Percentiles rank a stretch among this genome's conserved stretches.
phyloP scores from a whole-genome alignment of 2,888 invertebrate genomes.

The Trichogramma evanescens region DNA sequence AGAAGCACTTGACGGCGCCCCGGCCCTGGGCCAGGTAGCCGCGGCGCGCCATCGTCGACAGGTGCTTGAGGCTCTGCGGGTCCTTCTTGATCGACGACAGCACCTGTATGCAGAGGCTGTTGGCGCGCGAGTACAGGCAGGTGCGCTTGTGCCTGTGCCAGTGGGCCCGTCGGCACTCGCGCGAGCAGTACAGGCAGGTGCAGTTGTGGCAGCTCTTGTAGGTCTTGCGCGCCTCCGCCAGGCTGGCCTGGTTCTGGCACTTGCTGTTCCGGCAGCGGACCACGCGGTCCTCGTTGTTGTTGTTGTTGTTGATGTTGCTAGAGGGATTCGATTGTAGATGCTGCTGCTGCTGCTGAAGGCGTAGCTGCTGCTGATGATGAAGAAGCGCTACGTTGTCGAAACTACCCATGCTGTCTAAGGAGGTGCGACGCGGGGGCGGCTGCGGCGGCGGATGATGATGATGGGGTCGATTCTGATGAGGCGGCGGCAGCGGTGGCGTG shows the following conservation, averaged over 20 bases:
- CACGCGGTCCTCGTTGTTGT: conserved; percentile 49
- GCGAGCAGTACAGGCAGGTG: conserved; percentile 87
- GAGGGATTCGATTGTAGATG: not conserved
- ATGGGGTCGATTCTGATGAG: not conserved
- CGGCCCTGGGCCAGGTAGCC: conserved; percentile 80
- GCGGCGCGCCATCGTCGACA: conserved; percentile 76
- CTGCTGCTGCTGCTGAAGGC: conserved; percentile 38
- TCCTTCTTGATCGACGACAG: conserved; percentile 76
- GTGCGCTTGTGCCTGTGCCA: conserved; percentile 90
- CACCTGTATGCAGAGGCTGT: conserved; percentile 79
- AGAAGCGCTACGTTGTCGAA: not conserved
- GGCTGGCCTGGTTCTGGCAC: conserved; percentile 65
- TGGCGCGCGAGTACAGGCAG: conserved; percentile 85
- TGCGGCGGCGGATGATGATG: conserved; percentile 56
- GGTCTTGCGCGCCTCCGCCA: conserved; percentile 70
- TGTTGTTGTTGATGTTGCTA: conserved; percentile 2
- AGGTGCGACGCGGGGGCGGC: conserved; percentile 52
- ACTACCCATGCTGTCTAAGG: conserved; percentile 49
- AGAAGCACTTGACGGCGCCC: conserved; percentile 87
- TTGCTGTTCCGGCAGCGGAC: conserved; percentile 75
- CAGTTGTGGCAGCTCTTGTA: conserved; percentile 95
- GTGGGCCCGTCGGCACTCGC: conserved; percentile 82
- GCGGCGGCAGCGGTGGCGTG: conserved; percentile 3
- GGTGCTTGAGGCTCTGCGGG: conserved; percentile 63
- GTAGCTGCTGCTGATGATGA: not conserved